A percentile compares a stretch with the other conserved stretches of the same genome.
Conservation (phyloP, 2,113 vertebrate species). For the Gulo gulo region DNA sequence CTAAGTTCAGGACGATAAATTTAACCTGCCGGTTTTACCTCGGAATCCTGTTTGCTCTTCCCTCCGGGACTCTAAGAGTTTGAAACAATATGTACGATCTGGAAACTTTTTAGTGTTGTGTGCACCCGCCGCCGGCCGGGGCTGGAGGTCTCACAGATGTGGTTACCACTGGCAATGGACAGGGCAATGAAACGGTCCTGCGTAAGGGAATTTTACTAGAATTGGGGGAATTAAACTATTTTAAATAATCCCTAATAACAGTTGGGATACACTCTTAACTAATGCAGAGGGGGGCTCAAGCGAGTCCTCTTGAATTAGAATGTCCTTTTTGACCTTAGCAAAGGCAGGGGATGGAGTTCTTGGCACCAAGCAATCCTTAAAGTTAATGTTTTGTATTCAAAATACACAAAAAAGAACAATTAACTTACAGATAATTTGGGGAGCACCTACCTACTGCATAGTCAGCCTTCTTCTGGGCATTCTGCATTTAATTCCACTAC, state of each 20-base stretch:
- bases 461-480: background rate
- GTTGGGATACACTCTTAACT: too few relatives aligned
- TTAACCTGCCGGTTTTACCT: background rate
- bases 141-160: background rate
- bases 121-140: accelerated
- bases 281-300: background rate
- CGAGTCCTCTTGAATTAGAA: background rate
- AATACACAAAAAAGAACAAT: background rate
- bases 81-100: background rate
- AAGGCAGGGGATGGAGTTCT: background rate
- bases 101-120: background rate
- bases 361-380: background rate
- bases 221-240: background rate
- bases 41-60: background rate
- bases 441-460: background rate
- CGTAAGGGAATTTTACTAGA: background rate
- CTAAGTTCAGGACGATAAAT: constrained; percentile 41
- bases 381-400: background rate
- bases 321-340: background rate
- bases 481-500: background rate
- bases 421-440: background rate
- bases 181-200: background rate
- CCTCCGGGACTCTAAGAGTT: background rate
- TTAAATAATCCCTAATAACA: background rate
- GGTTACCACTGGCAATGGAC: accelerated